Percentiles rank a stretch among this genome's conserved stretches.
phyloP scores from a whole-genome alignment of 2,113 vertebrate genomes.

The Alaudala cheleensis region DNA sequence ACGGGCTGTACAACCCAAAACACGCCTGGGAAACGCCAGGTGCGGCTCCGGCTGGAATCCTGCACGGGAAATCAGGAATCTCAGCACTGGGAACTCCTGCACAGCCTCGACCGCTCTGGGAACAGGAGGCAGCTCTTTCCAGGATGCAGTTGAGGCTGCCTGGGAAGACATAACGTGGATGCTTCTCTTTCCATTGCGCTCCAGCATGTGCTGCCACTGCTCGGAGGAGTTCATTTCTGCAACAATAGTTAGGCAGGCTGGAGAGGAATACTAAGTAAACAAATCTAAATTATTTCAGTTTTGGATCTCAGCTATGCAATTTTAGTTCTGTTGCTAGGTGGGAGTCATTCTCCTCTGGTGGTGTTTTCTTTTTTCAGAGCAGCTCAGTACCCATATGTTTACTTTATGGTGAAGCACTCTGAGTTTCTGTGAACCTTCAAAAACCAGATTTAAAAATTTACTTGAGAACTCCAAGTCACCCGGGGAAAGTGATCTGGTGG shows the following conservation, averaged over 20 bases:
- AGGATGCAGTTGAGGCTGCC: neutral
- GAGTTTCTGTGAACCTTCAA: neutral
- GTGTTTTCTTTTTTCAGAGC: neutral
- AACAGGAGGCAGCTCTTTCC: neutral
- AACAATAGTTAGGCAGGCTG: neutral
- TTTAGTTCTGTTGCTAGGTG: slow-evolving; percentile 23
- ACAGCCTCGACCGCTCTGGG: neutral
- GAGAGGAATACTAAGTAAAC: slow-evolving; percentile 17
- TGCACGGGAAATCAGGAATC: neutral
- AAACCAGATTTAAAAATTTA: neutral
- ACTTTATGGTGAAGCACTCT: neutral
- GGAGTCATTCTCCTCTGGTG: neutral
- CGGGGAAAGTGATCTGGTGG: fast-evolving
- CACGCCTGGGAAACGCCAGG: neutral
- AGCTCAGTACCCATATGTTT: neutral
- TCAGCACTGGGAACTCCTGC: neutral
- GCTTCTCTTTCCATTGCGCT: neutral
- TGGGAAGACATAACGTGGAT: fast-evolving
- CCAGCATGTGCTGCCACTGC: neutral
- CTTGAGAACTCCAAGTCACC: fast-evolving
- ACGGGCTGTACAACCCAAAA: fast-evolving
- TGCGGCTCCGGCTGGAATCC: neutral
- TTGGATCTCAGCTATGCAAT: neutral
- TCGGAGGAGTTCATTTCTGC: neutral
- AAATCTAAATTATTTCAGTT: neutral